Percentiles rank a stretch among this genome's conserved stretches.
phyloP scores from a whole-genome alignment of 2,113 vertebrate species.

The Carassius gibelio region DNA sequence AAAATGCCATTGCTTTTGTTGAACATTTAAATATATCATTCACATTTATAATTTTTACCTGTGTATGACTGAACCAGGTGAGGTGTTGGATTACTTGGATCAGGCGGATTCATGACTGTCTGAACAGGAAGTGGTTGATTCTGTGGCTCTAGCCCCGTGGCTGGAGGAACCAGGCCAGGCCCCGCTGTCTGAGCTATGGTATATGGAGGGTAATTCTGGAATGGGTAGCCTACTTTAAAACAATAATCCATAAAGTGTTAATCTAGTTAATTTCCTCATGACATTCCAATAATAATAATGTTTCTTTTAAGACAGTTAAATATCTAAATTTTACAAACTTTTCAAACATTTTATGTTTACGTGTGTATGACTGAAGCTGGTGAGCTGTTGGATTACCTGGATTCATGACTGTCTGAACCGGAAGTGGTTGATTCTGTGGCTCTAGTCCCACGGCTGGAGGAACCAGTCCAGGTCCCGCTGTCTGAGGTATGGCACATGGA shows the following conservation, averaged over 20 bases:
- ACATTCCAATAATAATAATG: too few species aligned
- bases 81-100: conserved; percentile 24
- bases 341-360: background rate
- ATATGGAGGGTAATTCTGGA: conserved; percentile 34
- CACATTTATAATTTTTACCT: too few species aligned
- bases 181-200: conserved; percentile 49
- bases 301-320: too few species aligned
- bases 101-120: conserved; percentile 47
- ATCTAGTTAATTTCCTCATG: background rate
- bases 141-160: too few species aligned
- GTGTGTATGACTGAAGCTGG: background rate
- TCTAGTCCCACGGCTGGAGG: conserved; percentile 73
- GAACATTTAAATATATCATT: too few species aligned
- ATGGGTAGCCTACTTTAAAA: conserved; percentile 60
- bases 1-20: too few species aligned
- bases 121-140: background rate
- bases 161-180: background rate
- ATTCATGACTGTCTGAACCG: conserved; percentile 65
- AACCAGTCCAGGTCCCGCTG: conserved; percentile 60
- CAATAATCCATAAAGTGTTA: background rate
- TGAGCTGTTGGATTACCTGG: conserved; percentile 55
- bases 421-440: conserved; percentile 63
- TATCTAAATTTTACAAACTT: too few species aligned
- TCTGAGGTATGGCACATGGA: conserved; percentile 67
- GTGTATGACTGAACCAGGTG: too few species aligned